phyloP scores from a whole-genome alignment of 1,140 invertebrate genomes.

The Orius insidiosus region DNA sequence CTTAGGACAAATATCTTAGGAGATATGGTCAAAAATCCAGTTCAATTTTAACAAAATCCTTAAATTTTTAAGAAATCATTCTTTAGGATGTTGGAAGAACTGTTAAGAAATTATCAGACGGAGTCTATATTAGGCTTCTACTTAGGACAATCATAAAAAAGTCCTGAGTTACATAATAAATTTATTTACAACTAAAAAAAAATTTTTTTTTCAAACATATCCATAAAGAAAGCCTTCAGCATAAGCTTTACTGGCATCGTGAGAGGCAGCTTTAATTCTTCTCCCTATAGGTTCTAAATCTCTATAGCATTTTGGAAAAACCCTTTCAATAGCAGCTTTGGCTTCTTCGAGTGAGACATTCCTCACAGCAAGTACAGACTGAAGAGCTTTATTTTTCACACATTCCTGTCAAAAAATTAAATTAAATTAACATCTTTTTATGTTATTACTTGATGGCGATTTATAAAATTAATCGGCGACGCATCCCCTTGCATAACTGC shows the following conservation, averaged over 20 bases:
- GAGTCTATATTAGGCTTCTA: too few relatives aligned
- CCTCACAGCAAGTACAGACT: constrained; percentile 64
- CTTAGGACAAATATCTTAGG: too few relatives aligned
- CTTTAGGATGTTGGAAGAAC: too few relatives aligned
- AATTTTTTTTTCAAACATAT: constrained; percentile 35
- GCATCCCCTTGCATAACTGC: constrained; percentile 60
- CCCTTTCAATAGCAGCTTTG: constrained; percentile 57
- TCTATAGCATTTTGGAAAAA: constrained; percentile 81
- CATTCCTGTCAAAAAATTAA: constrained; percentile 44
- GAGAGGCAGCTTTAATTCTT: constrained; percentile 50
- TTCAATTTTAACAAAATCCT: too few relatives aligned
- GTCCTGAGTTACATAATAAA: too few relatives aligned
- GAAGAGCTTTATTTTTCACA: constrained; percentile 71
- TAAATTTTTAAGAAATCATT: too few relatives aligned
- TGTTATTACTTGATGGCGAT: constrained; percentile 43
- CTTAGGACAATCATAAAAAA: too few relatives aligned
- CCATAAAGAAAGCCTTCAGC: constrained; percentile 61
- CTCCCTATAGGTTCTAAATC: constrained; percentile 88
- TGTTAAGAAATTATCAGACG: too few relatives aligned
- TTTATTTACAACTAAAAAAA: background rate
- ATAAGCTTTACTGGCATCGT: constrained; percentile 54
- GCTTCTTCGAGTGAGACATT: constrained; percentile 57
- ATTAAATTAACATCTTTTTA: background rate
- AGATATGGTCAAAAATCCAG: too few relatives aligned
- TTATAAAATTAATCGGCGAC: constrained; percentile 50